Conservation (phyloP, 2,113 vertebrate genomes). For the Malurus melanocephalus region DNA sequence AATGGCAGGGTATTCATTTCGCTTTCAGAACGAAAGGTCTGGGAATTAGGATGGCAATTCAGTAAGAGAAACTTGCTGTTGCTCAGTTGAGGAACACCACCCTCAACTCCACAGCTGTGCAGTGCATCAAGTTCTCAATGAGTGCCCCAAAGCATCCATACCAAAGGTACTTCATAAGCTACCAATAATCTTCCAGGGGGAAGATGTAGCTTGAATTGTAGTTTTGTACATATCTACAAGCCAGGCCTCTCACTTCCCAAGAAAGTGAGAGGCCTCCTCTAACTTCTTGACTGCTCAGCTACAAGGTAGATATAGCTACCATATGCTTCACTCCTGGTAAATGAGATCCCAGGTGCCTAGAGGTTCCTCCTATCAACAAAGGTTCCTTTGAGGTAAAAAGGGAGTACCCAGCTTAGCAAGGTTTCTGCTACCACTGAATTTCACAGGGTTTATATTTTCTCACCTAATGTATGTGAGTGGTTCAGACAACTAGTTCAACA, state of each 20-base stretch:
- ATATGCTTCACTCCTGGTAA: neutral
- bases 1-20: fast-evolving
- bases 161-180: neutral
- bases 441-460: neutral
- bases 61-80: neutral
- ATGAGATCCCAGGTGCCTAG: neutral
- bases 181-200: neutral
- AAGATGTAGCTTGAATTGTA: neutral
- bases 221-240: neutral
- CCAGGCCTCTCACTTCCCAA: neutral
- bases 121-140: neutral
- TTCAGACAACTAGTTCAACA: neutral
- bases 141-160: neutral
- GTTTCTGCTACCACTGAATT: neutral
- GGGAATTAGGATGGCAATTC: neutral
- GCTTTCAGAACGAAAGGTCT: neutral
- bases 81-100: neutral
- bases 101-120: neutral
- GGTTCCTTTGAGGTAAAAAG: neutral
- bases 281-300: neutral
- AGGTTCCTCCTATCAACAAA: neutral
- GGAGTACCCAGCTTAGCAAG: neutral
- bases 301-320: neutral
- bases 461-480: neutral
- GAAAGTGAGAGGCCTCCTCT: neutral